Evolutionary conservation across 2,113 vertebrate genomes (phyloP).

Genomic region (Phycodurus eques): DNA sequence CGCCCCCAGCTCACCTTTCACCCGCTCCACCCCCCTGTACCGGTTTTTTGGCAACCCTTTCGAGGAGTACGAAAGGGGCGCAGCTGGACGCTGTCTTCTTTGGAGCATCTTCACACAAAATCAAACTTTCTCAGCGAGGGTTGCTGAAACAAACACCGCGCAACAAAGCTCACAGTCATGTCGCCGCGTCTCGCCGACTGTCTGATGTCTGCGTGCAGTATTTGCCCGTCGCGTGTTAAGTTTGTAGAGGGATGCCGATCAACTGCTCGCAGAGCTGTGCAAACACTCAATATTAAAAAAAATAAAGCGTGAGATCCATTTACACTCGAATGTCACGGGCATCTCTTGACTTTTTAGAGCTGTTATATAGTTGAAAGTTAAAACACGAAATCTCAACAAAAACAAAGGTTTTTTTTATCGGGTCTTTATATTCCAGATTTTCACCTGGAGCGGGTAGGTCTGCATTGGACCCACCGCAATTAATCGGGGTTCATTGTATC

Average conservation of each 20-base stretch:
- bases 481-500: no score
- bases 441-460: no score
- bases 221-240: conserved; percentile 56
- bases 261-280: conserved; percentile 2
- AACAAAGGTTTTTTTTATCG: no score
- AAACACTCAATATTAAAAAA: conserved; percentile 5
- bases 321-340: not conserved
- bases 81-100: not conserved
- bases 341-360: not conserved
- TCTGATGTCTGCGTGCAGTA: conserved; percentile 57
- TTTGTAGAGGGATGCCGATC: conserved; percentile 30
- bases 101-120: not conserved
- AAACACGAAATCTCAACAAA: no score
- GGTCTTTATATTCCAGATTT: no score
- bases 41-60: not conserved
- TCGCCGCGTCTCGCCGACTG: conserved; percentile 17
- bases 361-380: no score
- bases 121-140: not conserved
- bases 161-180: conserved; percentile 7
- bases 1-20: not conserved
- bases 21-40: no score
- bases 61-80: not conserved
- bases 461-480: no score
- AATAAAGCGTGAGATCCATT: not conserved
- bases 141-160: not conserved